Percentiles rank a stretch among this genome's conserved stretches.
Conservation (phyloP, 2,888 invertebrate species). For the Athalia circularis region DNA sequence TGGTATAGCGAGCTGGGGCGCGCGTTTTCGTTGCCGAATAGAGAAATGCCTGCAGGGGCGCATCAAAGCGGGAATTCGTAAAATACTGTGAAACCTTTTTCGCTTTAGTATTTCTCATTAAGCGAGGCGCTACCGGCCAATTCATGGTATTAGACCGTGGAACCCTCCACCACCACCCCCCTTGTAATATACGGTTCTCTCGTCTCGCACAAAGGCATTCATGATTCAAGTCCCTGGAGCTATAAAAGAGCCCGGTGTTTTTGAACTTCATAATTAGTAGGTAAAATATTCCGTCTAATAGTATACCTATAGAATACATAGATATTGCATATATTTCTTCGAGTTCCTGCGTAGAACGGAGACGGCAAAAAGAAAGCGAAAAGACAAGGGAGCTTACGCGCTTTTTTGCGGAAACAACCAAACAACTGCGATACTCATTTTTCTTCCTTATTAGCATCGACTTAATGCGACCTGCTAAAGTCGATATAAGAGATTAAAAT, state of each 20-base stretch:
- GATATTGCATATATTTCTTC: neutral
- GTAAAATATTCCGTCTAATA: conserved; percentile 18
- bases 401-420: no score
- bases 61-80: neutral
- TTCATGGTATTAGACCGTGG: conserved; percentile 39
- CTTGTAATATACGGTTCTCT: conserved; percentile 46
- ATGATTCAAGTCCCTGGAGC: conserved; percentile 27
- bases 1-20: no score
- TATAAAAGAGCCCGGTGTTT: conserved; percentile 26
- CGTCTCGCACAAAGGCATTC: conserved; percentile 43
- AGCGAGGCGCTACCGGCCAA: conserved; percentile 36
- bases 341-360: no score
- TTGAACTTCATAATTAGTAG: conserved; percentile 34
- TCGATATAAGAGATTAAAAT: no score
- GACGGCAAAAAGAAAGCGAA: no score
- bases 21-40: neutral
- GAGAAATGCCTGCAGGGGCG: neutral
- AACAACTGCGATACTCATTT: no score
- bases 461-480: neutral
- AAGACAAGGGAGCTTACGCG: no score
- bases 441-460: no score
- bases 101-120: conserved; percentile 29
- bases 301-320: neutral
- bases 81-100: conserved; percentile 7
- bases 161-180: no score